Evolutionary conservation across 2,113 vertebrate genomes (phyloP), one percentile per base, ranked within the genome.

Genomic region (Elanoides forficatus): DNA sequence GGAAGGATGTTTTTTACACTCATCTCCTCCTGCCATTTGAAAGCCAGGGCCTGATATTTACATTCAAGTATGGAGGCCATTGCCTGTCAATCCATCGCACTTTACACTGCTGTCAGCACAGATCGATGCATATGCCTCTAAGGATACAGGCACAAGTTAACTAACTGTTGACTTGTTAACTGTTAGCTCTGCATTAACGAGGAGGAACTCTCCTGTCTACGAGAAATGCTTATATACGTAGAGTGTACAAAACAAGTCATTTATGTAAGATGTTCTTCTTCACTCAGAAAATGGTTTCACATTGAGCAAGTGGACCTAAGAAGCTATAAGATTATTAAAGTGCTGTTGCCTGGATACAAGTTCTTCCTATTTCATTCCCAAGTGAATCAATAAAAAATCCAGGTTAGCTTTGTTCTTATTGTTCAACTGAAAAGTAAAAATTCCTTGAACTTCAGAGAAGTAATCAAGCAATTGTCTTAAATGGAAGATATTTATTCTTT

Each of bases 101-200:
- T 78, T 60, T 4, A 50, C 15, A 4, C 13, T 67, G 59, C 13
- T 55, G 27, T 34, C 81, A 84, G 19, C 2, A 2, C 15, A 68
- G 48, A 16, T 26, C 20, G 21, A n/a, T 7, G 6, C 12, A 30
- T 7, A 43, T 0, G 0, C 58, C 38, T 55, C 21, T 42, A 72
- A n/a, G 30, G 67, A 81, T 5, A n/a, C 11, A 50, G 10, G 40
- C 48, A 50, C 13, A 42, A n/a, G 9, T 12, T 42, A 86, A 40
- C 34, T 45, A 34, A 22, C 16, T 29, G 34, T 7, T 60, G 63
- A 10, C 40, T 73, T 59, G 12, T 52, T 52, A 56, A 22, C 16
- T 38, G 30, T 11, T 60, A 68, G 10, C 40, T 74, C 13, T 9
- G 5, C 25, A 25, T 58, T 47, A 48, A 38, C 1, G 3, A 38